Evolutionary conservation across 92 coral and sea anemone genomes (phyloP).

Genomic region (Heteractis magnifica): DNA sequence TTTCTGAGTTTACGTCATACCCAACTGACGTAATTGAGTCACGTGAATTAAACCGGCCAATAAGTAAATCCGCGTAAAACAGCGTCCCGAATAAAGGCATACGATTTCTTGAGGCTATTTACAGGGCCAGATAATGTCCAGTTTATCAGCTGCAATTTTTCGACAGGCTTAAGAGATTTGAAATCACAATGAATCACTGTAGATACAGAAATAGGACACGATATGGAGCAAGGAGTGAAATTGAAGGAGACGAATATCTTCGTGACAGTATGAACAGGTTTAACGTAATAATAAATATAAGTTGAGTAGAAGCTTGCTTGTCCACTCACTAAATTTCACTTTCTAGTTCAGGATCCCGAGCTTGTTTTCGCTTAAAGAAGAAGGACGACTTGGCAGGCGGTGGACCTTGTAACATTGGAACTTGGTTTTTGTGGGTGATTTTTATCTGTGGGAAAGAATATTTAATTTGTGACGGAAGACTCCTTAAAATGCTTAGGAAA

Average conservation of each 20-base stretch:
- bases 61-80: not conserved
- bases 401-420: constrained; percentile 98
- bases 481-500: no score
- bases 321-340: constrained; percentile 74
- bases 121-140: not conserved
- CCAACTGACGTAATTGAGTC: not conserved
- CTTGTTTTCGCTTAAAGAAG: constrained; percentile 80
- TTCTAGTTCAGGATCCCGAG: constrained; percentile 83
- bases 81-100: not conserved
- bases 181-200: constrained; percentile 2
- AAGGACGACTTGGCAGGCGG: constrained; percentile 91
- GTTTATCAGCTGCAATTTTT: not conserved
- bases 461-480: no score
- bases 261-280: not conserved
- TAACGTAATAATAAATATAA: constrained; percentile 26
- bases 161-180: not conserved
- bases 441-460: constrained; percentile 52
- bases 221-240: not conserved
- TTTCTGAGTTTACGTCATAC: not conserved
- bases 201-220: not conserved
- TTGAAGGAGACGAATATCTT: constrained; percentile 1
- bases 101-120: not conserved
- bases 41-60: constrained; percentile 2
- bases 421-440: constrained; percentile 90
- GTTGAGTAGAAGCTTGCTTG: constrained; percentile 5